These are phyloP conservation scores for Ptychobarbus kaznakovi DNA, from an alignment of 2,797 vertebrate genomes.

Conservation along the genomic window DNA sequence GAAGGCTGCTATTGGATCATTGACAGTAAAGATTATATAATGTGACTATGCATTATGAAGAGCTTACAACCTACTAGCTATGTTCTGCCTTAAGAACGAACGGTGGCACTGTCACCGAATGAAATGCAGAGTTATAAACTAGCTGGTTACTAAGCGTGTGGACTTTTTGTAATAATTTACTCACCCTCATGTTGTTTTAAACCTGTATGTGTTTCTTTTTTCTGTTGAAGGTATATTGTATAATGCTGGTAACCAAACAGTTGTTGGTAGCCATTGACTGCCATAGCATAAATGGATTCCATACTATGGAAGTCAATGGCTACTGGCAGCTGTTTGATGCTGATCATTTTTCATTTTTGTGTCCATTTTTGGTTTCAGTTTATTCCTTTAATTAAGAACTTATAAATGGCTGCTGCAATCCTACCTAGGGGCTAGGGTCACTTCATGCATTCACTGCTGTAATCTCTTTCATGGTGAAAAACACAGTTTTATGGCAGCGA, in stretches of 20 bases:
- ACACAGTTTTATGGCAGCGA: neutral
- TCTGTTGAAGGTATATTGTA: neutral
- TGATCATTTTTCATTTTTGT: neutral
- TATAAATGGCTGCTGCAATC: neutral
- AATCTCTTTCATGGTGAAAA: constrained; percentile 9
- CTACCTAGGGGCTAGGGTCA: neutral
- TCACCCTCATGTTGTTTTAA: neutral
- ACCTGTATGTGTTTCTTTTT: neutral
- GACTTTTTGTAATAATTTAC: neutral
- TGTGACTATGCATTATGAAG: neutral
- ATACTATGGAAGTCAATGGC: neutral
- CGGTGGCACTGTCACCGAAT: no score
- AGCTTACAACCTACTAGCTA: neutral
- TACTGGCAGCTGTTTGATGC: neutral
- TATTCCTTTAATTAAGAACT: neutral
- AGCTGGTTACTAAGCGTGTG: neutral
- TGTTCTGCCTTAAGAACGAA: no score
- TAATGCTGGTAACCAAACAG: neutral
- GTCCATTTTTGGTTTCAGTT: neutral
- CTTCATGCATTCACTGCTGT: neutral
- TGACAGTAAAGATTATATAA: neutral
- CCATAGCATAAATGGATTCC: neutral
- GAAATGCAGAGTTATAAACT: neutral
- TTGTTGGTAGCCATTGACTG: neutral
- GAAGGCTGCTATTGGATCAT: neutral